Evolutionary conservation across 2,797 vertebrate species (phyloP).

Genomic region (Heliangelus exortis): DNA sequence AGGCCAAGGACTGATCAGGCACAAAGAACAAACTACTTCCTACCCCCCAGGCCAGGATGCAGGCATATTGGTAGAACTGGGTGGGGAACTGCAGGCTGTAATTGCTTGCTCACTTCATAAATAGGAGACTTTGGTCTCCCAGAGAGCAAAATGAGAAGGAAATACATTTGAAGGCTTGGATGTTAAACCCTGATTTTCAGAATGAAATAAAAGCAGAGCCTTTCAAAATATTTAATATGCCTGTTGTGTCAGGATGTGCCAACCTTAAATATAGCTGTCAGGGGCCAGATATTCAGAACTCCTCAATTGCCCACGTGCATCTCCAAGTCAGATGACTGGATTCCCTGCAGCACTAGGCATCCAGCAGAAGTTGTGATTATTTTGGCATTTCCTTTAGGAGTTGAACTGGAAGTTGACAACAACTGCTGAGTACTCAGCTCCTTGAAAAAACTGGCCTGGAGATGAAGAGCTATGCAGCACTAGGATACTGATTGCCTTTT

Average conservation of each 20-base stretch:
- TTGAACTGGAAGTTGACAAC: neutral
- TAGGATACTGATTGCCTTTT: neutral
- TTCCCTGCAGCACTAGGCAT: conserved; percentile 27
- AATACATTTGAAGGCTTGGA: neutral
- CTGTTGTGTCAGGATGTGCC: neutral
- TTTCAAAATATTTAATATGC: neutral
- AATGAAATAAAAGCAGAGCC: neutral
- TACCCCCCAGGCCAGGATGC: neutral
- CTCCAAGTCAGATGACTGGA: conserved; percentile 24
- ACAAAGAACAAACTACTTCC: conserved; percentile 9
- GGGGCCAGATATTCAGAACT: neutral
- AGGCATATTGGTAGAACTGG: neutral
- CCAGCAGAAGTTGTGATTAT: conserved; percentile 55
- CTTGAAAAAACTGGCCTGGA: conserved; percentile 43
- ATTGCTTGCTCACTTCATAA: neutral
- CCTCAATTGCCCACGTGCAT: neutral
- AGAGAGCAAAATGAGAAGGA: neutral
- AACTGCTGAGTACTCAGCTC: neutral
- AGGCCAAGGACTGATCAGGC: neutral
- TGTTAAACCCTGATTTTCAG: neutral
- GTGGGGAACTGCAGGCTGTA: neutral
- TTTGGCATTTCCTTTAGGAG: conserved; percentile 54
- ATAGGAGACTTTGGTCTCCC: neutral
- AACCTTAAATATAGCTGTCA: neutral
- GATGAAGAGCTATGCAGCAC: neutral